Evolutionary conservation across 2,797 vertebrate species (phyloP), one percentile per base, ranked within the genome.

Genomic region (Phoeniculus purpureus): DNA sequence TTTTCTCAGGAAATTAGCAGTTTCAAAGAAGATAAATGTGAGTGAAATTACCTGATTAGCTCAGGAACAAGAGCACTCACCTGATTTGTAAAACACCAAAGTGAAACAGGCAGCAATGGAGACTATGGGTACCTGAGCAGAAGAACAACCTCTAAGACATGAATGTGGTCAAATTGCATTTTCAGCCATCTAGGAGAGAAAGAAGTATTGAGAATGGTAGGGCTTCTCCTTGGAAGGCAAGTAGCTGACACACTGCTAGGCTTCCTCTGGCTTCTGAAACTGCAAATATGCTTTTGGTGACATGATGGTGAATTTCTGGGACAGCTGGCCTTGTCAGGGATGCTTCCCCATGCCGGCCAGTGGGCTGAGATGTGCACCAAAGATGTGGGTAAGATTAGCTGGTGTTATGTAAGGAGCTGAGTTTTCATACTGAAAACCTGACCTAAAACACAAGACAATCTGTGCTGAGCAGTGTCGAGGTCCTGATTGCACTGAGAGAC

Each of bases 281-380:
- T 52, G 6, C 15, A 0, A 0, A 5, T 8, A 13, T 75, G 6
- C 7, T 55, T 65, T 71, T 29, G 20, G 34, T 21, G 37, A n/a
- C 16, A 15, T 6, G 9, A 25, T 15, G 19, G 25, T 10, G 51
- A 19, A 3, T 4, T 11, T 1, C 15, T 9, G 8, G 31, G 23
- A 59, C 37, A 48, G 7, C 40, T 51, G 50, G 13, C 40, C 50
- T 76, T 29, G 25, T 4, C 23, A 10, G 19, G 26, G 26, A n/a
- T 9, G 4, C 7, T 72, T 20, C 14, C 20, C 22, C 11, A 8
- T 0, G 0, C 18, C 45, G 37, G 29, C 22, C 47, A 66, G 59
- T 0, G 0, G 19, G 10, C 37, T 55, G 60, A 58, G 50, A 21
- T 1, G 0, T 1, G 7, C 23, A 9, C 29, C 48, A 59, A 71